Conservation (phyloP, 2,113 vertebrate species). For the Neogale vison region DNA sequence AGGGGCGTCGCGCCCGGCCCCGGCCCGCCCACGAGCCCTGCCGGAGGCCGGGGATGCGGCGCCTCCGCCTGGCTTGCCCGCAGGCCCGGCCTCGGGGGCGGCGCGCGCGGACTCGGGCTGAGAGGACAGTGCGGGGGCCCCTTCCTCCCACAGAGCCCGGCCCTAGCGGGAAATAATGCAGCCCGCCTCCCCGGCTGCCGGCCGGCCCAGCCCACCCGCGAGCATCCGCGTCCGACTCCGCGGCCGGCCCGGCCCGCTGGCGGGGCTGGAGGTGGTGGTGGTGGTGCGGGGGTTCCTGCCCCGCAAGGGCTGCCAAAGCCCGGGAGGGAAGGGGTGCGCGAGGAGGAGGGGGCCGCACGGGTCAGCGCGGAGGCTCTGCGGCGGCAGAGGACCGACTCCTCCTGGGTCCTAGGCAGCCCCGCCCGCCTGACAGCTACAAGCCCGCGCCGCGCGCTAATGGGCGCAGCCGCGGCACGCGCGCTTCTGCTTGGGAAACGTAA, state of each 20-base stretch:
- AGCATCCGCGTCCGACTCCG: neutral
- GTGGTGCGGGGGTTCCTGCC: neutral
- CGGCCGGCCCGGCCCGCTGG: neutral
- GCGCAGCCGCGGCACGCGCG: slow-evolving; percentile 45
- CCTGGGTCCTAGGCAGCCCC: slow-evolving; percentile 56
- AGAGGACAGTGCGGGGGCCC: neutral
- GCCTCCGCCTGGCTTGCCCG: neutral
- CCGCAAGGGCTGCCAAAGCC: neutral
- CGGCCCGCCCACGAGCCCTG: neutral
- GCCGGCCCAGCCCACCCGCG: neutral
- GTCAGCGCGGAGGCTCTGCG: neutral
- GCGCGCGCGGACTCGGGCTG: neutral
- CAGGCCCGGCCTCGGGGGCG: neutral
- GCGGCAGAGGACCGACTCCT: neutral
- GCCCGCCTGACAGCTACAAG: neutral
- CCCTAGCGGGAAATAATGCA: neutral
- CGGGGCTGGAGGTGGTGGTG: neutral
- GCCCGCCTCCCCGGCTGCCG: neutral
- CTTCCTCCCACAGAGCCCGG: neutral
- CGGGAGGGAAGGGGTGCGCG: neutral
- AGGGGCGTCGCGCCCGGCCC: neutral
- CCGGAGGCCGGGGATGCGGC: neutral
- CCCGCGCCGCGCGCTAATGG: slow-evolving; percentile 7
- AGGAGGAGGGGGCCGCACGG: neutral
- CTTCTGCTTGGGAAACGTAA: slow-evolving; percentile 15